Percentiles rank a stretch among this genome's conserved stretches.
These are phyloP conservation scores for Dunckerocampus dactyliophorus DNA, from an alignment of 2,113 vertebrate genomes.

Conservation along the genomic window DNA sequence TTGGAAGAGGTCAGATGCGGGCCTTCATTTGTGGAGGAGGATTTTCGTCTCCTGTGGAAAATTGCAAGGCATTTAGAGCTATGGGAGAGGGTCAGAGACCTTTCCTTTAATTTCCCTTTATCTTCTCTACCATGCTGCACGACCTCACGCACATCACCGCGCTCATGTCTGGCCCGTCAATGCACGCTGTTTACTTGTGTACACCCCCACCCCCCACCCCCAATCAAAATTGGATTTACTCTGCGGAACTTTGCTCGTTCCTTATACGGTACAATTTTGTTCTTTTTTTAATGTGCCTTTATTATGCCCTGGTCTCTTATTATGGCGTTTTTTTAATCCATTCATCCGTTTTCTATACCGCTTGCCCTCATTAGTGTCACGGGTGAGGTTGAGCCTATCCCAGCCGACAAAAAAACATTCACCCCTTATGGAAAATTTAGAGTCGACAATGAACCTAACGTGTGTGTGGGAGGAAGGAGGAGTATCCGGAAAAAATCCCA, in stretches of 20 bases:
- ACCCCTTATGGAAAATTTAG: too few relatives aligned
- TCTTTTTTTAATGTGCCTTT: not conserved
- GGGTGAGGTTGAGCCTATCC: too few relatives aligned
- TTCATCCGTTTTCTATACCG: too few relatives aligned
- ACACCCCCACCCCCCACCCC: not conserved
- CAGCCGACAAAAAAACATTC: too few relatives aligned
- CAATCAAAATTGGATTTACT: slow-evolving; percentile 36
- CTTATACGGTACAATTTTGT: slow-evolving; percentile 30
- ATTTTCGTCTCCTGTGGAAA: slow-evolving; percentile 69
- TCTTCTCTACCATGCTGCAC: slow-evolving; percentile 70
- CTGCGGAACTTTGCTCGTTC: slow-evolving; percentile 26
- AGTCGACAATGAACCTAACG: too few relatives aligned
- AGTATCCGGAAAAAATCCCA: too few relatives aligned
- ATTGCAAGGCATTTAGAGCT: slow-evolving; percentile 73
- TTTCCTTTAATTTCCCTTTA: slow-evolving; percentile 77
- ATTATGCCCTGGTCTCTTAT: too few relatives aligned
- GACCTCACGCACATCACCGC: slow-evolving; percentile 65
- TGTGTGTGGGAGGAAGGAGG: too few relatives aligned
- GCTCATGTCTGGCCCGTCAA: slow-evolving; percentile 53
- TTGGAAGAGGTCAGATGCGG: slow-evolving; percentile 70
- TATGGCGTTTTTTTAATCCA: too few relatives aligned
- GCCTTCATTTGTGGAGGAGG: slow-evolving; percentile 70
- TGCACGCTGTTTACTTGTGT: slow-evolving; percentile 67
- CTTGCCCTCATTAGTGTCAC: too few relatives aligned
- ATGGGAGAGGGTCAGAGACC: slow-evolving; percentile 73